A percentile compares a stretch with the other conserved stretches of the same genome.
Evolutionary conservation across 2,113 vertebrate species (phyloP).

Genomic region (Orycteropus afer): DNA sequence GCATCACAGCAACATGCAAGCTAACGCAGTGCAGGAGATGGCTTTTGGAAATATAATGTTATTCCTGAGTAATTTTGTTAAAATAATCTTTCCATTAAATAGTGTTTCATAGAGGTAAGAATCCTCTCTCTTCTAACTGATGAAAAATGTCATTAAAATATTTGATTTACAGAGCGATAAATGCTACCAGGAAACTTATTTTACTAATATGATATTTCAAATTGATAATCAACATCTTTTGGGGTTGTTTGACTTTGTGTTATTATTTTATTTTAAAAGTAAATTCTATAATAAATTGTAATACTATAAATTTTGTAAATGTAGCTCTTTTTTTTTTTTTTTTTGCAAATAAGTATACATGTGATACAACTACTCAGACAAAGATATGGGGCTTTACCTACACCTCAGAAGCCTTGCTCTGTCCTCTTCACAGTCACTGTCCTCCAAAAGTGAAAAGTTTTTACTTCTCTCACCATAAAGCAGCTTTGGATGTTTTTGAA

Average conservation of each 20-base stretch:
- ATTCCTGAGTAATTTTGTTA: background rate
- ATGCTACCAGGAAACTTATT: background rate
- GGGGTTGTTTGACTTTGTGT: background rate
- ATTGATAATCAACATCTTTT: background rate
- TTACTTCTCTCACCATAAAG: background rate
- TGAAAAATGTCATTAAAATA: background rate
- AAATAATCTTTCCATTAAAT: background rate
- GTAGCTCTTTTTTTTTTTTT: no score
- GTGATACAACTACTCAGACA: no score
- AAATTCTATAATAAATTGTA: background rate
- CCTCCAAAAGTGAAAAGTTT: no score
- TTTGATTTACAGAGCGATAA: background rate
- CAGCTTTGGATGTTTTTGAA: background rate
- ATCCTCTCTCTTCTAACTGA: background rate
- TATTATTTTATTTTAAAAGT: background rate
- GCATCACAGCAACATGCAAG: background rate
- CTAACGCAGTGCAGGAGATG: background rate
- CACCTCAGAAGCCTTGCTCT: background rate
- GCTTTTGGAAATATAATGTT: background rate
- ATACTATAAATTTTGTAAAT: no score
- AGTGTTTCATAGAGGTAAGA: background rate
- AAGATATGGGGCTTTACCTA: background rate
- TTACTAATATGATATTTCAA: background rate
- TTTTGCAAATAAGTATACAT: no score
- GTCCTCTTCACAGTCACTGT: no score